Evolutionary conservation across 2,888 invertebrate species (phyloP).

Genomic region (Furcula furcula): DNA sequence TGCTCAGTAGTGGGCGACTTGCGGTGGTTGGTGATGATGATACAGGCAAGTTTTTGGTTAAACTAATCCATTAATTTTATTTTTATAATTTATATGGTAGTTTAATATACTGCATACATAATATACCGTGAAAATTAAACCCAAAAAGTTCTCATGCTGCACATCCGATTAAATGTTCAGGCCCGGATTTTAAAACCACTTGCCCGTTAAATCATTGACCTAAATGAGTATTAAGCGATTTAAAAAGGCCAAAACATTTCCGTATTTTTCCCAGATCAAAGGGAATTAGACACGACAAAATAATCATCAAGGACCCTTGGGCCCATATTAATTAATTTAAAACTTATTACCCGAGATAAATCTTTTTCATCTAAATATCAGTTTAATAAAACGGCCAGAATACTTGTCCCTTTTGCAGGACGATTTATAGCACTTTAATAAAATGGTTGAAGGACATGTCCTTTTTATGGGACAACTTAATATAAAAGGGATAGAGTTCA

Average conservation of each 20-base stretch:
- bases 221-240: constrained; percentile 12
- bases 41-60: too few relatives aligned
- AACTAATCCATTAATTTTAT: too few relatives aligned
- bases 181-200: constrained; percentile 10
- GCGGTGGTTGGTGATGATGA: too few relatives aligned
- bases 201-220: constrained; percentile 19
- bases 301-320: constrained; percentile 30
- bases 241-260: constrained; percentile 21
- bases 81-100: too few relatives aligned
- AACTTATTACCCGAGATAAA: constrained; percentile 33
- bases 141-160: background rate
- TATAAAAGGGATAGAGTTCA: constrained; percentile 45
- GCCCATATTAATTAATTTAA: constrained; percentile 41
- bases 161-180: background rate
- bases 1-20: too few relatives aligned
- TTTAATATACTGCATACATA: too few relatives aligned
- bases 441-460: constrained; percentile 37
- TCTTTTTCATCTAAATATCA: too few relatives aligned
- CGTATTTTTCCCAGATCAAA: constrained; percentile 26
- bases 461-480: constrained; percentile 45
- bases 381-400: too few relatives aligned
- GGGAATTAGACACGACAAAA: constrained; percentile 20
- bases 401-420: constrained; percentile 41
- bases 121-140: background rate
- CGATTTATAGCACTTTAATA: constrained; percentile 47